phyloP scores from a whole-genome alignment of 2,797 vertebrate species.

The Borostomias antarcticus region DNA sequence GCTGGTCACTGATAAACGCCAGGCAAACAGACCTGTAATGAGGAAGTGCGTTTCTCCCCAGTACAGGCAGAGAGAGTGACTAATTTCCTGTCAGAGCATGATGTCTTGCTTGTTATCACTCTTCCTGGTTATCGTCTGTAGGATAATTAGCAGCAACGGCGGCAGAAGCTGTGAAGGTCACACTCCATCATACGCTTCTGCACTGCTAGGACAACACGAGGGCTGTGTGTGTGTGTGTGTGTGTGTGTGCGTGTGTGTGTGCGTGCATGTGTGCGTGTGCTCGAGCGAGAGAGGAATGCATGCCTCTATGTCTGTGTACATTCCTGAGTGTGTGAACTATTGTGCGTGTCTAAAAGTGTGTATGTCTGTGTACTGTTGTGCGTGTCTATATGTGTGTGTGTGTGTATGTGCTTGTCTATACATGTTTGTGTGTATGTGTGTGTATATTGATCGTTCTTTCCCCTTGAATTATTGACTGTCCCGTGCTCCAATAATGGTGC shows the following conservation, averaged over 20 bases:
- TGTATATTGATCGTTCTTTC: background rate
- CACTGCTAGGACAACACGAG: background rate
- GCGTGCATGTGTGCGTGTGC: background rate
- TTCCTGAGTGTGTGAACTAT: too few relatives aligned
- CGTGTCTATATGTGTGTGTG: conserved; percentile 2
- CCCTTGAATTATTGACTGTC: background rate
- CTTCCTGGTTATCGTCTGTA: background rate
- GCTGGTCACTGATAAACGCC: background rate
- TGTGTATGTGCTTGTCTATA: background rate
- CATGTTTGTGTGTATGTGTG: conserved; percentile 6
- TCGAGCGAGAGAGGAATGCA: too few relatives aligned
- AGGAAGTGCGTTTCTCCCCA: background rate
- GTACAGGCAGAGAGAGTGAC: background rate
- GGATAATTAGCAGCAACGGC: background rate
- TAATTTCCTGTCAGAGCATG: background rate
- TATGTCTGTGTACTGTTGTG: background rate
- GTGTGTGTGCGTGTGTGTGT: conserved; percentile 1
- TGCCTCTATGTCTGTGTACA: too few relatives aligned
- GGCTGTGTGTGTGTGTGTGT: background rate
- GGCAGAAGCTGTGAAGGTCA: background rate
- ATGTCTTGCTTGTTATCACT: background rate
- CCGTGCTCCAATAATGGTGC: background rate
- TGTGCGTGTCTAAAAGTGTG: too few relatives aligned
- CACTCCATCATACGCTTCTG: background rate
- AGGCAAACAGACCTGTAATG: background rate